These are phyloP conservation scores for Barypeithes pellucidus DNA, from an alignment of 2,888 invertebrate species.

Conservation along the genomic window DNA sequence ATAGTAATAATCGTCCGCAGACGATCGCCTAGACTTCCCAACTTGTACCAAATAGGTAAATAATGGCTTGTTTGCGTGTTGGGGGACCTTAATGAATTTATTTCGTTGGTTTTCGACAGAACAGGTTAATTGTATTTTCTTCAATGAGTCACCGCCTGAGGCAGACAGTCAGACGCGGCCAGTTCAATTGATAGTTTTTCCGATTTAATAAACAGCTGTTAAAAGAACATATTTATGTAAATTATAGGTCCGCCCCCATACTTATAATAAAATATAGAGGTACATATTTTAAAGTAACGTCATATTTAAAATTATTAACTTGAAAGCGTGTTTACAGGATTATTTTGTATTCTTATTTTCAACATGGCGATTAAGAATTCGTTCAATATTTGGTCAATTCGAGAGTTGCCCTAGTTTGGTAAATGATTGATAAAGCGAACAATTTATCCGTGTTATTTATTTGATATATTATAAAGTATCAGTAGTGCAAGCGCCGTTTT, in stretches of 20 bases:
- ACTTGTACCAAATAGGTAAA: conserved; percentile 1
- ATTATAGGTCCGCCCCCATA: neutral
- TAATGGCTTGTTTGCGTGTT: conserved; percentile 27
- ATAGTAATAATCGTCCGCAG: conserved; percentile 12
- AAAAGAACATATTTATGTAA: neutral
- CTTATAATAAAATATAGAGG: neutral
- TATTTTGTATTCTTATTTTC: too few relatives aligned
- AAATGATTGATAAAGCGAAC: too few relatives aligned
- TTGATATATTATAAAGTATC: too few relatives aligned
- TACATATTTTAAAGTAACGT: neutral
- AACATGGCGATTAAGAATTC: too few relatives aligned
- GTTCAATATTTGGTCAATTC: too few relatives aligned
- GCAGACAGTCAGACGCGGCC: neutral
- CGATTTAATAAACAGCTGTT: neutral
- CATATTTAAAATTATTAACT: neutral
- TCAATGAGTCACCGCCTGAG: conserved; percentile 15
- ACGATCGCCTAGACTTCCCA: conserved; percentile 20
- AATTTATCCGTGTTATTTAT: too few relatives aligned
- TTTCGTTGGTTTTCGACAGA: neutral
- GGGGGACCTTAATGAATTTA: conserved; percentile 11
- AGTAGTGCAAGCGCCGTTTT: too few relatives aligned
- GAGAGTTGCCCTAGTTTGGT: too few relatives aligned
- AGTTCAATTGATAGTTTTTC: neutral
- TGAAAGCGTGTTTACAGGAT: too few relatives aligned
- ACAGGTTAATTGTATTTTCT: neutral